Evolutionary conservation across 2,888 invertebrate genomes (phyloP).

Genomic region (Heteropelma amictum): DNA sequence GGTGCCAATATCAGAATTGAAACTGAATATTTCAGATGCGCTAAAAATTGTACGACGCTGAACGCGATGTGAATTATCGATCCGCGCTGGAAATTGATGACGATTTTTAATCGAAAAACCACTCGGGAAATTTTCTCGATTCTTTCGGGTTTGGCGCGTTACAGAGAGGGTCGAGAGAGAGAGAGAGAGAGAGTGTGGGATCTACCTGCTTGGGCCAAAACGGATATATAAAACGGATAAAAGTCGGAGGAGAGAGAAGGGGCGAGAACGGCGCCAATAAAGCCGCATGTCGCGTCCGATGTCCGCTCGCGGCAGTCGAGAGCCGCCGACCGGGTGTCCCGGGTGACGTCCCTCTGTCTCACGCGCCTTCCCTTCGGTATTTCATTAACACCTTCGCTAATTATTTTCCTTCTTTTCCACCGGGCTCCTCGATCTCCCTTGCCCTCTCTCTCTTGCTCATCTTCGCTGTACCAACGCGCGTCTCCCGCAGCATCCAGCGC

Average conservation of each 20-base stretch:
- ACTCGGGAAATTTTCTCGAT: not conserved
- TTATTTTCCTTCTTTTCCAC: conserved; percentile 73
- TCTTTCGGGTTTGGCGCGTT: no score
- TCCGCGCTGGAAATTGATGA: no score
- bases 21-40: no score
- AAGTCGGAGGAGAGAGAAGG: no score
- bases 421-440: conserved; percentile 2
- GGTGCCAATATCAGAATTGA: no score
- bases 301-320: conserved; percentile 77
- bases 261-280: conserved; percentile 75
- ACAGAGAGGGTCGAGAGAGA: conserved; percentile 27
- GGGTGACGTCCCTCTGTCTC: no score
- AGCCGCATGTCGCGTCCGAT: conserved; percentile 75
- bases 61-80: no score
- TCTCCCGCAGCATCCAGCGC: conserved; percentile 10
- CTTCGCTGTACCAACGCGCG: not conserved
- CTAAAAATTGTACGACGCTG: no score
- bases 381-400: conserved; percentile 78
- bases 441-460: not conserved
- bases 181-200: conserved; percentile 34
- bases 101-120: no score
- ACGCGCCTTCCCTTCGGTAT: conserved; percentile 77
- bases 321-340: conserved; percentile 76
- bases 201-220: conserved; percentile 26
- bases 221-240: conserved; percentile 43